Evolutionary conservation across 2,888 invertebrate species (phyloP), one percentile per base, ranked within the genome.

Genomic region (Uropetala carovei): DNA sequence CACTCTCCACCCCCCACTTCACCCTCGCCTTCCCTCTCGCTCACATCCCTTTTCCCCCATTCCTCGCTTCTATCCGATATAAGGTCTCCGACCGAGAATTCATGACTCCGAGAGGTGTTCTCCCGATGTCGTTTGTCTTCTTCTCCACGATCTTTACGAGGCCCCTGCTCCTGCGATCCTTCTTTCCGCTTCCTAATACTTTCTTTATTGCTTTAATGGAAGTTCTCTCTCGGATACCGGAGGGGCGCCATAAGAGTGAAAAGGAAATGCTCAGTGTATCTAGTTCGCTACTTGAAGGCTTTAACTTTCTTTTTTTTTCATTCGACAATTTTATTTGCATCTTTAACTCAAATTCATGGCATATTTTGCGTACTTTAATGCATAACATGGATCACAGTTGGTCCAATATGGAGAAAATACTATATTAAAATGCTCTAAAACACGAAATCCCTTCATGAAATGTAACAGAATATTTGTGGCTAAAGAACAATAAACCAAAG

Each of bases 101-200:
- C 86, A 86, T 60, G 86, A 86, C 89, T 64, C 30, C 68, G 43
- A 64, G 64, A 30, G 89, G 89, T 64, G 89, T 68, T 89, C 43
- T 64, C 64, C 60, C 89, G 30, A n/a, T 60, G 89, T 89, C 89
- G 89, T 89, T 89, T 89, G 89, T 89, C 89, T 89, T 89, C 89
- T 68, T 89, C 43, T 43, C 68, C 30, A 64, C 43, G 89, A 89
- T 89, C 60, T 89, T 89, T 89, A 89, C 89, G 89, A 89, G 89
- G n/a, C 64, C 89, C 43, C 89, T 43, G 64, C 75, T 89, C 64
- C 58, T n/a, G 18, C 89, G 64, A 89, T 89, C 64, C 64, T 89
- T 89, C 68, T 43, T n/a, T 89, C 43, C 89, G 64, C 60, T 89
- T 89, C 89, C 89, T 89, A 89, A 89, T 89, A 89, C 89, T 64